Percentiles rank a stretch among this genome's conserved stretches.
Evolutionary conservation across 2,888 invertebrate genomes (phyloP).

Genomic region (Leuctra nigra): DNA sequence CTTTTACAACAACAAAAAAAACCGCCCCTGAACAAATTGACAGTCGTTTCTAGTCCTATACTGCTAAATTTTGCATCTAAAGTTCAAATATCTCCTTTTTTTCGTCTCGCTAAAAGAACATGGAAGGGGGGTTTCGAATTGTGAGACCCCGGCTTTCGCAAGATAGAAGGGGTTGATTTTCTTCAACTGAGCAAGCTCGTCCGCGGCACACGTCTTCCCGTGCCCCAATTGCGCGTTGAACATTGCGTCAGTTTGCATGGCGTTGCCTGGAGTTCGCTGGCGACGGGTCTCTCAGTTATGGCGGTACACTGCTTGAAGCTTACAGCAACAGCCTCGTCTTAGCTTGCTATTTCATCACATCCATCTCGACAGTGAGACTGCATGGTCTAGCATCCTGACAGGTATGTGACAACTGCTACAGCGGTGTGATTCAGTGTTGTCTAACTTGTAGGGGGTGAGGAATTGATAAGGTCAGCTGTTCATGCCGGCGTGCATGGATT

Average conservation of each 20-base stretch:
- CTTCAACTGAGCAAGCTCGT: background rate
- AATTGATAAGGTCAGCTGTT: background rate
- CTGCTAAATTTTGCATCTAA: too few species aligned
- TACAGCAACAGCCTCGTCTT: constrained; percentile 28
- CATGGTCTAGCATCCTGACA: constrained; percentile 26
- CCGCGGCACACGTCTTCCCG: constrained; percentile 17
- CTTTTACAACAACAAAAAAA: too few species aligned
- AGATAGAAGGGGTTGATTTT: too few species aligned
- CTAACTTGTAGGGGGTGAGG: background rate
- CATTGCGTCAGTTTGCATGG: background rate
- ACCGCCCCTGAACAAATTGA: too few species aligned
- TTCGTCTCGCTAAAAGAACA: too few species aligned
- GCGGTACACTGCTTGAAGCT: constrained; percentile 30
- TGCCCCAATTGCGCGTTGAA: constrained; percentile 17
- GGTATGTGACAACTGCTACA: constrained; percentile 23
- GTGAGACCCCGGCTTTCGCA: too few species aligned
- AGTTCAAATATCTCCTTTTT: too few species aligned
- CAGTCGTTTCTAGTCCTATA: too few species aligned
- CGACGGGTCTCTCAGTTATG: constrained; percentile 27
- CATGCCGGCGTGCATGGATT: too few species aligned
- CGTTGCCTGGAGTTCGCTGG: background rate
- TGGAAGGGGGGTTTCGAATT: too few species aligned
- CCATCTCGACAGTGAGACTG: constrained; percentile 17
- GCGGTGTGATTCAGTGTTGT: background rate
- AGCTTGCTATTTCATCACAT: constrained; percentile 17